Evolutionary conservation across 2,888 invertebrate genomes (phyloP), one percentile per base, ranked within the genome.

Genomic region (Hedya salicella): DNA sequence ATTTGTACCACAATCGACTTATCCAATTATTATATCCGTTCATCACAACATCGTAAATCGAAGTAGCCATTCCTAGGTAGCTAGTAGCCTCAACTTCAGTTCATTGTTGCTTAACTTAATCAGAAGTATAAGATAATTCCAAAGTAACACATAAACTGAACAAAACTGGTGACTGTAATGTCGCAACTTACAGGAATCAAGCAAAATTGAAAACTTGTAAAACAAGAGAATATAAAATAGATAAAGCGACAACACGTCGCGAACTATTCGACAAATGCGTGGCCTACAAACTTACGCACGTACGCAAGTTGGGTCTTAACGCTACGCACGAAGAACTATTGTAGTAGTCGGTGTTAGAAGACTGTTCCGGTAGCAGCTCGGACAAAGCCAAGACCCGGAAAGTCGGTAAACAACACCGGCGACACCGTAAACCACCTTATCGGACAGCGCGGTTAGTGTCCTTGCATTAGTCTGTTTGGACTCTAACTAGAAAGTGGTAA

Each of bases 361-460:
- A 32, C 3, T 17, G 60, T 53, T 40, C 49, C 66, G 66, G 66
- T 54, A 66, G 66, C 61, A 42, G 57, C 32, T 32, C 59, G 46
- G 60, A 67, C 69, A 67, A 69, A 63, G 69, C 57, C 44, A 59
- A 53, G 52, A 68, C 61, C 40, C 57, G 67, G 67, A 65, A 69
- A 50, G 42, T 48, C 64, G 46, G 69, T 67, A 68, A 65, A 69
- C 57, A 48, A 54, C 49, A 30, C 25, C 50, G 19, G 42, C 57
- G 60, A 69, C 70, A 70, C 68, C 63, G 70, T 72, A 71, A 72
- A 71, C 54, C 67, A 70, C 69, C 66, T 72, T 72, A 71, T 72
- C 72, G 68, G 63, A 62, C 62, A 32, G 52, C 59, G 25, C 65
- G 62, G 67, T 61, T 65, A 64, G 59, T 61, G 61, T 61, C 61